Percentiles rank a stretch among this genome's conserved stretches.
Conservation (phyloP, 2,888 invertebrate species). For the Hyalella azteca region DNA sequence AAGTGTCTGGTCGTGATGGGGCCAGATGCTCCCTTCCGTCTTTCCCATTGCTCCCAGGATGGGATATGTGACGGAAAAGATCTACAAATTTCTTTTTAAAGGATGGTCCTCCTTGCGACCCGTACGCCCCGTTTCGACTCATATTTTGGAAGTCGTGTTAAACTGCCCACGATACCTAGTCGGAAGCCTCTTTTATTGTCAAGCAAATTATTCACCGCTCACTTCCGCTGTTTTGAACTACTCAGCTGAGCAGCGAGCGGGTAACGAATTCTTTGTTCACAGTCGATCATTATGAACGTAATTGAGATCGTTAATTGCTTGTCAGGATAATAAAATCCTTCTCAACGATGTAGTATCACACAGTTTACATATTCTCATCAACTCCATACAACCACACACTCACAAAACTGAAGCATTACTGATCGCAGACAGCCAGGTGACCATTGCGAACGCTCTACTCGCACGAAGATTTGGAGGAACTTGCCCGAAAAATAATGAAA, state of each 20-base stretch:
- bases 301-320: not conserved
- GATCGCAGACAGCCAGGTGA: slow-evolving; percentile 1
- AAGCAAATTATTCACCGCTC: not conserved
- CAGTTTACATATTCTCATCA: not conserved
- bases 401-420: not conserved
- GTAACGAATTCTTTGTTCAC: too few species aligned
- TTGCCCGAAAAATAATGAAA: not conserved
- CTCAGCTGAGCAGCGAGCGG: too few species aligned
- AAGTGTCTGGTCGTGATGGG: slow-evolving; percentile 53
- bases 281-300: too few species aligned
- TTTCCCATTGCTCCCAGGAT: slow-evolving; percentile 41
- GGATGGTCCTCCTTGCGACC: slow-evolving; percentile 36
- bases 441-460: not conserved
- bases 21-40: slow-evolving; percentile 26
- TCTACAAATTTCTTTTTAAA: slow-evolving; percentile 58
- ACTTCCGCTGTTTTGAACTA: not conserved
- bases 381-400: not conserved
- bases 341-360: not conserved
- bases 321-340: not conserved
- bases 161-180: not conserved
- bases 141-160: not conserved
- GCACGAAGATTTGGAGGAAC: not conserved
- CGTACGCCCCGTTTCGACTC: not conserved
- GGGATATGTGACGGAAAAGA: slow-evolving; percentile 54
- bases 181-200: not conserved